Evolutionary conservation across 2,797 vertebrate genomes (phyloP).

Genomic region (Gymnocypris eckloni): DNA sequence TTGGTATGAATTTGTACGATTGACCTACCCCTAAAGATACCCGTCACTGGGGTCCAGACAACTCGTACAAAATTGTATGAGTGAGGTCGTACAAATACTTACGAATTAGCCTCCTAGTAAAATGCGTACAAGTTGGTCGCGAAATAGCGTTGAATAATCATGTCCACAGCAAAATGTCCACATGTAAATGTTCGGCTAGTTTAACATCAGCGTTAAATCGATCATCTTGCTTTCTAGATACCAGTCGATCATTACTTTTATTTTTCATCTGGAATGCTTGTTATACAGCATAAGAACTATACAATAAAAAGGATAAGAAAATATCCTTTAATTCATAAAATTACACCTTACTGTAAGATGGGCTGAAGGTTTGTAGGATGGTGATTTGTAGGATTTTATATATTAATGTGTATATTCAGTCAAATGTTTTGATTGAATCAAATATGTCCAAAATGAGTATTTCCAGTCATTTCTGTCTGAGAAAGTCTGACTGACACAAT

Average conservation of each 20-base stretch:
- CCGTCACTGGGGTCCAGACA: no score
- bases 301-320: background rate
- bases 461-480: background rate
- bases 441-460: background rate
- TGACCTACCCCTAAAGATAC: background rate
- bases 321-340: no score
- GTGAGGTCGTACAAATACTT: no score
- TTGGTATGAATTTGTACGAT: background rate
- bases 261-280: background rate
- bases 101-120: no score
- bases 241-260: background rate
- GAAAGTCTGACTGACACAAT: constrained; percentile 21
- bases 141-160: background rate
- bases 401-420: constrained; percentile 2
- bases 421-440: background rate
- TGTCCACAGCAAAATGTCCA: background rate
- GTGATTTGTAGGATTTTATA: background rate
- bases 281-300: background rate
- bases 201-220: background rate
- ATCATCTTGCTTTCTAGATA: background rate
- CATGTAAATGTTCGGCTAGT: background rate
- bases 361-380: background rate
- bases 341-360: background rate
- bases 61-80: background rate
- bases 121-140: background rate